A percentile compares a stretch with the other conserved stretches of the same genome.
Conservation (phyloP, 2,113 vertebrate genomes). For the Thalassoma bifasciatum region DNA sequence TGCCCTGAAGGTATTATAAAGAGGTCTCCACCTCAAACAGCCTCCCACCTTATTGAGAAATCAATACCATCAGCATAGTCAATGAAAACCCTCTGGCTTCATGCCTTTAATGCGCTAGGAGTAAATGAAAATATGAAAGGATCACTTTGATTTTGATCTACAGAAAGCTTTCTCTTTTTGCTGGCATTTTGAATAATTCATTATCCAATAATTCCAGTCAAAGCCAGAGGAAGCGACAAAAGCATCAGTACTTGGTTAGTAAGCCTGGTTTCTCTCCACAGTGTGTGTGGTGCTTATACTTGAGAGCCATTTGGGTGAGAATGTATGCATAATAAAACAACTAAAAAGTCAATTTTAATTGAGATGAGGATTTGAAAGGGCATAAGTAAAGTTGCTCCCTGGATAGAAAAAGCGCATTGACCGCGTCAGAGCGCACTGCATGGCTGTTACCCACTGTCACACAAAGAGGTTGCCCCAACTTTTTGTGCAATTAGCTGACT, state of each 20-base stretch:
- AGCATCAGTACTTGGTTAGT: too few relatives aligned
- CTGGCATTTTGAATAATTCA: not conserved
- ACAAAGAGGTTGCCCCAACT: slow-evolving; percentile 41
- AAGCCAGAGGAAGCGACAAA: not conserved
- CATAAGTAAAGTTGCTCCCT: not conserved
- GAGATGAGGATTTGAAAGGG: not conserved
- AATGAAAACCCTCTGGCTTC: not conserved
- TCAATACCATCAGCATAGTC: slow-evolving; percentile 14
- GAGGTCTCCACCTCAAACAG: not conserved
- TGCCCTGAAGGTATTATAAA: not conserved
- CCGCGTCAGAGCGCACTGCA: slow-evolving; percentile 4
- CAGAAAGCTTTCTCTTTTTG: not conserved
- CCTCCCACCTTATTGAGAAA: not conserved
- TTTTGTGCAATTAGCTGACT: slow-evolving; percentile 27
- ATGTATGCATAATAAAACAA: too few relatives aligned
- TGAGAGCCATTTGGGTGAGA: too few relatives aligned
- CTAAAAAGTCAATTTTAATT: not conserved
- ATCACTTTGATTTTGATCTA: not conserved
- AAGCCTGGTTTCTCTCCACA: not conserved
- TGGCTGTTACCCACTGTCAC: not conserved
- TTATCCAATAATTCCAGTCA: not conserved
- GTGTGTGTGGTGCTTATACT: not conserved
- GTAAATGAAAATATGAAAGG: slow-evolving; percentile 20
- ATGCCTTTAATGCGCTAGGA: not conserved
- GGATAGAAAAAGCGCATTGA: not conserved